Percentiles rank a stretch among this genome's conserved stretches.
Conservation (phyloP, 2,113 vertebrate genomes). For the Puffinus mauretanicus region DNA sequence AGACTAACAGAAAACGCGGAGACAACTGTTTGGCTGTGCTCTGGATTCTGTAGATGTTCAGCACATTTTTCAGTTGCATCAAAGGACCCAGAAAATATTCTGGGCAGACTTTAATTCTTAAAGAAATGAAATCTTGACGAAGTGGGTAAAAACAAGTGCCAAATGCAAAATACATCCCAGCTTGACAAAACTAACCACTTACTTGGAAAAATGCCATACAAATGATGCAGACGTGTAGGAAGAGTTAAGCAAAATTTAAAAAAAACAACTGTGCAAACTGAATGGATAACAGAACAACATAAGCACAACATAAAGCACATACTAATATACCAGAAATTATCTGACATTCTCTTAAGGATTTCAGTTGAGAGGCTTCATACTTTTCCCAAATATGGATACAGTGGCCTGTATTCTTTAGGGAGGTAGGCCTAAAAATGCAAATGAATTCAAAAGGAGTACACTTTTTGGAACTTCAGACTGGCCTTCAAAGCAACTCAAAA, state of each 20-base stretch:
- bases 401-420: neutral
- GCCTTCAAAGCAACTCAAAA: neutral
- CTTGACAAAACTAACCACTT: neutral
- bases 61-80: neutral
- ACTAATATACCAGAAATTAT: neutral
- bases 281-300: neutral
- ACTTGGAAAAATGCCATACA: neutral
- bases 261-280: neutral
- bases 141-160: neutral
- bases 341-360: neutral
- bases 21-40: neutral
- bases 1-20: constrained; percentile 19
- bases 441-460: neutral
- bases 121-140: neutral
- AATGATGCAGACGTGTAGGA: neutral
- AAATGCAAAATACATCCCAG: neutral
- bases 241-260: neutral
- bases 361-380: neutral
- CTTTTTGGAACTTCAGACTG: neutral
- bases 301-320: neutral
- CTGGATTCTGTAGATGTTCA: neutral
- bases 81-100: neutral
- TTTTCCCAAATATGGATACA: neutral
- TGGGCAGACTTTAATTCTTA: neutral
- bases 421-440: neutral